Conservation (phyloP, 30 jellyfish, hydroid and myxozoan genomes). For the Cassiopea andromeda region DNA sequence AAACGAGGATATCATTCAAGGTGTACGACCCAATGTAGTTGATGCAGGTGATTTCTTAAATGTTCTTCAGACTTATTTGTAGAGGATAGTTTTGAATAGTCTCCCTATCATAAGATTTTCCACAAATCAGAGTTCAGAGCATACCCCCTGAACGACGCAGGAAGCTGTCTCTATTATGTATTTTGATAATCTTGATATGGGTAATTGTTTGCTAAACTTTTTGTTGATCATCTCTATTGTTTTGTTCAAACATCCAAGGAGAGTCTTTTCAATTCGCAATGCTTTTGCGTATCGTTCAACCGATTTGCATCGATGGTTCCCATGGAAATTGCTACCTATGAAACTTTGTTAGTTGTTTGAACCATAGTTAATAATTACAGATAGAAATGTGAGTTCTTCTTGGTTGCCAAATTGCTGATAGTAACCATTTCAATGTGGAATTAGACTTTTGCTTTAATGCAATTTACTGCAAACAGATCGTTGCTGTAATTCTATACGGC, state of each 20-base stretch:
- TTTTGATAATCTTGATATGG: neutral
- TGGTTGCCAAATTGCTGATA: neutral
- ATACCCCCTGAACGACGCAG: neutral
- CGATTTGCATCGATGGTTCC: neutral
- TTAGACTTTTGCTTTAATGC: too few species aligned
- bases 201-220: neutral
- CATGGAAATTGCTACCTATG: neutral
- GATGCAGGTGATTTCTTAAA: neutral
- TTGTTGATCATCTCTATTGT: neutral
- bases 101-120: neutral
- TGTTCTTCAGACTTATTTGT: too few species aligned
- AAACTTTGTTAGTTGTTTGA: neutral
- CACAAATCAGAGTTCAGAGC: neutral
- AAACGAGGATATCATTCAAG: constrained; percentile 17
- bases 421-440: too few species aligned
- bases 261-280: neutral
- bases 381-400: neutral
- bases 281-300: neutral
- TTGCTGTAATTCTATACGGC: too few species aligned
- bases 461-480: too few species aligned
- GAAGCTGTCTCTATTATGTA: neutral
- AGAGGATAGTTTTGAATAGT: too few species aligned
- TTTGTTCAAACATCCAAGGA: neutral
- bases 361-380: neutral
- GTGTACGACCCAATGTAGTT: neutral